Conservation (phyloP, 2,888 invertebrate genomes). For the Ophonus ardosiacus region DNA sequence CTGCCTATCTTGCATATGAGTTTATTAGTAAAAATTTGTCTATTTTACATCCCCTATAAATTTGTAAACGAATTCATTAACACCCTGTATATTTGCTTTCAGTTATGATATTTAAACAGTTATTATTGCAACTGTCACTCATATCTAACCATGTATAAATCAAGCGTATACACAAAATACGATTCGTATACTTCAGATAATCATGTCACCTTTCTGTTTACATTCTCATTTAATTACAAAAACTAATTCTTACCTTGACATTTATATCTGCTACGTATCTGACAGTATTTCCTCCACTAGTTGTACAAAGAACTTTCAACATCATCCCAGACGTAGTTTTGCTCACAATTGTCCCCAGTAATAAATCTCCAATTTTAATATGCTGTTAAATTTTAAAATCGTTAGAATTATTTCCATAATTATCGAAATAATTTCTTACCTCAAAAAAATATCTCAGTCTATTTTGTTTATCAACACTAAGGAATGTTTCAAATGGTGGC, state of each 20-base stretch:
- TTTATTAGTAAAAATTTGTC: too few relatives aligned
- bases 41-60: too few relatives aligned
- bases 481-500: conserved; percentile 92
- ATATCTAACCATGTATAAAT: conserved; percentile 19
- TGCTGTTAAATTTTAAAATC: conserved; percentile 75
- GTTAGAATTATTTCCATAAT: conserved; percentile 12
- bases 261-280: conserved; percentile 91
- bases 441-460: conserved; percentile 89
- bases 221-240: neutral
- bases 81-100: too few relatives aligned
- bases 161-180: neutral
- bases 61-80: too few relatives aligned
- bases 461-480: conserved; percentile 87
- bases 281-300: conserved; percentile 85
- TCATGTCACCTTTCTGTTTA: neutral
- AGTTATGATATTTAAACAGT: neutral
- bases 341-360: conserved; percentile 88
- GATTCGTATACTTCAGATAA: neutral
- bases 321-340: conserved; percentile 85
- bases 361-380: conserved; percentile 87
- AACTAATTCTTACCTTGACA: conserved; percentile 82
- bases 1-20: too few relatives aligned
- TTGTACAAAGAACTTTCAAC: conserved; percentile 91
- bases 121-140: neutral
- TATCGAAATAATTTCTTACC: conserved; percentile 76